These are phyloP conservation scores for Propithecus perrieri DNA, from an alignment of 2,797 vertebrate genomes.

Conservation along the genomic window DNA sequence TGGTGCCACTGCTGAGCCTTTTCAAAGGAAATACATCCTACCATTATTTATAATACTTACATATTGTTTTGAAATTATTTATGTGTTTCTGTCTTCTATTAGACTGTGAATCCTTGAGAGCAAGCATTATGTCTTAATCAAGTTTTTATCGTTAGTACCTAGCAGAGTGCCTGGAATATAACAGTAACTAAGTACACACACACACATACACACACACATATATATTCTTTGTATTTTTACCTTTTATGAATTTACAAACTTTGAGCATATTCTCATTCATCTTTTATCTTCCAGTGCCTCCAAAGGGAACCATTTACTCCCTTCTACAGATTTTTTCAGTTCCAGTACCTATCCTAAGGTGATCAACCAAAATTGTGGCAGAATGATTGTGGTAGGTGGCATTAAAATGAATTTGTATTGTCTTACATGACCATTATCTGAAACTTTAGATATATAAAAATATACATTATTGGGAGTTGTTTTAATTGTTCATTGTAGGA, in stretches of 20 bases:
- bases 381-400: background rate
- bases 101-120: constrained; percentile 47
- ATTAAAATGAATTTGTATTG: constrained; percentile 14
- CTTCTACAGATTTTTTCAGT: constrained; percentile 5
- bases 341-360: constrained; percentile 28
- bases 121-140: constrained; percentile 55
- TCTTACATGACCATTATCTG: constrained; percentile 3
- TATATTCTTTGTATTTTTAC: constrained; percentile 20
- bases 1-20: constrained; percentile 9
- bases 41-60: constrained; percentile 30
- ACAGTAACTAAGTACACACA: constrained; percentile 5
- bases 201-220: too few relatives aligned
- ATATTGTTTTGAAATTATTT: constrained; percentile 57
- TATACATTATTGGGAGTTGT: constrained; percentile 41
- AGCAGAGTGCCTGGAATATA: background rate
- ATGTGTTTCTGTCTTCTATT: constrained; percentile 17
- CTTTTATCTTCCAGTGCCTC: constrained; percentile 4
- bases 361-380: background rate
- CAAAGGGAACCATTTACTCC: background rate
- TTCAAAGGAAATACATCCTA: background rate
- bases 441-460: constrained; percentile 45
- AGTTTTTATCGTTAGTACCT: constrained; percentile 37
- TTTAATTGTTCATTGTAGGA: constrained; percentile 69
- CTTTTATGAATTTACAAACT: constrained; percentile 44
- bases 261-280: constrained; percentile 41